phyloP scores from a whole-genome alignment of 2,113 vertebrate genomes.

The Hippocampus zosterae region DNA sequence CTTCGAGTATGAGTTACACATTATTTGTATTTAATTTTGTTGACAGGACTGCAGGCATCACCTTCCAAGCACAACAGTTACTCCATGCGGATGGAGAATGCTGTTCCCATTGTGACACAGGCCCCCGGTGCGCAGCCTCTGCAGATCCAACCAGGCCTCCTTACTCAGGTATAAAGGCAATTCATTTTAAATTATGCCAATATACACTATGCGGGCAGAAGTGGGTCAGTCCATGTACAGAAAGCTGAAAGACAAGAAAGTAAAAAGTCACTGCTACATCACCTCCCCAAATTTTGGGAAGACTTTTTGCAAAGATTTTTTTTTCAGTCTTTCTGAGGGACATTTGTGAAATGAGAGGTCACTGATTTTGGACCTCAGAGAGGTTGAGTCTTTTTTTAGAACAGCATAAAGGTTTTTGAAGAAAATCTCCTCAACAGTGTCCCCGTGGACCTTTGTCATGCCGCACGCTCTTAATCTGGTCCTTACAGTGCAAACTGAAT shows the following conservation, averaged over 20 bases:
- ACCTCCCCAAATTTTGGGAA: background rate
- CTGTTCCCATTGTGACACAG: slow-evolving; percentile 97
- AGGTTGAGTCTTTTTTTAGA: background rate
- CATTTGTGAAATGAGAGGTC: background rate
- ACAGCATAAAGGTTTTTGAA: no score
- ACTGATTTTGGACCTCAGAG: background rate
- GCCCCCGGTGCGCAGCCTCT: slow-evolving; percentile 92
- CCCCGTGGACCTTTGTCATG: background rate
- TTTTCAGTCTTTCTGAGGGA: background rate
- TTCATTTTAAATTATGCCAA: background rate
- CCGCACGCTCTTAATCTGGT: background rate
- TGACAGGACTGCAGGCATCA: slow-evolving; percentile 89
- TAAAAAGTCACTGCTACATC: background rate
- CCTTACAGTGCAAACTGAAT: background rate
- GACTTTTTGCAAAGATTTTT: background rate
- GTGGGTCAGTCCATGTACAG: background rate
- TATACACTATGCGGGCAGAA: background rate
- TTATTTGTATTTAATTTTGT: slow-evolving; percentile 9
- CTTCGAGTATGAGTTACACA: background rate
- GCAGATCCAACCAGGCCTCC: slow-evolving; percentile 94
- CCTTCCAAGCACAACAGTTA: slow-evolving; percentile 96
- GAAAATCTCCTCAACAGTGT: background rate
- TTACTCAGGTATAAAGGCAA: slow-evolving; percentile 86
- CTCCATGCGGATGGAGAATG: slow-evolving; percentile 96
- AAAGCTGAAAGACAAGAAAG: background rate